Percentiles rank a stretch among this genome's conserved stretches.
These are phyloP conservation scores for Burhinus oedicnemus DNA, from an alignment of 2,113 vertebrate species.

Conservation along the genomic window DNA sequence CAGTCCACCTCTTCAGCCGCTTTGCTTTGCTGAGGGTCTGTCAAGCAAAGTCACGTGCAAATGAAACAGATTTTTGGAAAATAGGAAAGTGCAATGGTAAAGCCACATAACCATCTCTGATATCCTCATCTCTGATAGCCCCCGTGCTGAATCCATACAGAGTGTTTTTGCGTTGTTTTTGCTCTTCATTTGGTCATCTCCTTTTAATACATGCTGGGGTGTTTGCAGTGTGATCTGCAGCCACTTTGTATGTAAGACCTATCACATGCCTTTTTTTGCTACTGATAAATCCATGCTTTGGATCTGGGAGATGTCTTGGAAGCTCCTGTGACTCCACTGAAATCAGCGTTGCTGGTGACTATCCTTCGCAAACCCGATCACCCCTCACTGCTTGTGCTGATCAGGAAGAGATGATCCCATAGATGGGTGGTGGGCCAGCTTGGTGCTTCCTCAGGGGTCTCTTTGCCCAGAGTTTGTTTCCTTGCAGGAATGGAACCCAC, in stretches of 20 bases:
- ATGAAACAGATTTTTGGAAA: neutral
- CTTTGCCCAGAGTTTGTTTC: slow-evolving; percentile 7
- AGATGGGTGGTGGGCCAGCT: neutral
- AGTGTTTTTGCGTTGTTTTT: neutral
- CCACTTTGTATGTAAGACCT: neutral
- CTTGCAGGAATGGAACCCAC: slow-evolving; percentile 94
- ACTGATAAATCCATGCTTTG: neutral
- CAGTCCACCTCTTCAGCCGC: neutral
- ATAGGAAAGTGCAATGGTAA: neutral
- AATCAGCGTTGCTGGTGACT: neutral
- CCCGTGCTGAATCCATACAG: neutral
- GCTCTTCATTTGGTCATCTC: neutral
- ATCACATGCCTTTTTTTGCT: neutral
- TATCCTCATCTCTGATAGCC: neutral
- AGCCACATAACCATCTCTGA: neutral
- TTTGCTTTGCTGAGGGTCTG: neutral
- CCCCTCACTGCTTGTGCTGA: neutral
- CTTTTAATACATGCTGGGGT: neutral
- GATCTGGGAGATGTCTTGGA: neutral
- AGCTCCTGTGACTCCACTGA: neutral
- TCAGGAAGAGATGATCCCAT: neutral
- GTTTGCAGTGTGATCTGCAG: neutral
- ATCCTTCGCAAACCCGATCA: fast-evolving
- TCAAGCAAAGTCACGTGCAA: neutral
- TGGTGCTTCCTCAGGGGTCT: neutral